Evolutionary conservation across 2,888 invertebrate species (phyloP).

Genomic region (Morinoia aosen): DNA sequence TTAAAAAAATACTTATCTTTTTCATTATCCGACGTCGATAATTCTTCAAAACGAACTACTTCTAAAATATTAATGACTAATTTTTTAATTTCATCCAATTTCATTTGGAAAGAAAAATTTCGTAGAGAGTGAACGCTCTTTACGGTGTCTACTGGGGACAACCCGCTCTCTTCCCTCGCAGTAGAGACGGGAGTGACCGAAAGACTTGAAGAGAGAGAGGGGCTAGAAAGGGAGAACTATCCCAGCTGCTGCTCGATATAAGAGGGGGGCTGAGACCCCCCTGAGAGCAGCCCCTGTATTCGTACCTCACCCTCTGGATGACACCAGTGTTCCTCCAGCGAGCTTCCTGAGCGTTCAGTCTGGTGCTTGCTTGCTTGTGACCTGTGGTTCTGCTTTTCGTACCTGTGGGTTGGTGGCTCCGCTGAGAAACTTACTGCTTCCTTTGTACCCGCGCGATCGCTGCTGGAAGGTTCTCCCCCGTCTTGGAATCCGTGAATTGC

Average conservation of each 20-base stretch:
- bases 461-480: not conserved
- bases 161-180: not conserved
- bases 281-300: not conserved
- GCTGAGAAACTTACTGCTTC: not conserved
- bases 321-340: constrained; percentile 18
- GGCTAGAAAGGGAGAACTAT: no score
- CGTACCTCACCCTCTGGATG: not conserved
- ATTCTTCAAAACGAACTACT: no score
- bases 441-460: not conserved
- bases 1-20: no score
- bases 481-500: not conserved
- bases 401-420: not conserved
- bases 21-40: no score
- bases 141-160: no score
- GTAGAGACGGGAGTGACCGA: not conserved
- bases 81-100: no score
- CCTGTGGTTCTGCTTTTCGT: not conserved
- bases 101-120: no score
- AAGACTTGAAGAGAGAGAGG: not conserved
- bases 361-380: not conserved
- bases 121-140: no score
- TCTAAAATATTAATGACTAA: no score
- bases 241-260: constrained; percentile 28
- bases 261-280: not conserved
- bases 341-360: not conserved